Conservation (phyloP, 1,140 invertebrate species). For the Drosophila willistoni region DNA sequence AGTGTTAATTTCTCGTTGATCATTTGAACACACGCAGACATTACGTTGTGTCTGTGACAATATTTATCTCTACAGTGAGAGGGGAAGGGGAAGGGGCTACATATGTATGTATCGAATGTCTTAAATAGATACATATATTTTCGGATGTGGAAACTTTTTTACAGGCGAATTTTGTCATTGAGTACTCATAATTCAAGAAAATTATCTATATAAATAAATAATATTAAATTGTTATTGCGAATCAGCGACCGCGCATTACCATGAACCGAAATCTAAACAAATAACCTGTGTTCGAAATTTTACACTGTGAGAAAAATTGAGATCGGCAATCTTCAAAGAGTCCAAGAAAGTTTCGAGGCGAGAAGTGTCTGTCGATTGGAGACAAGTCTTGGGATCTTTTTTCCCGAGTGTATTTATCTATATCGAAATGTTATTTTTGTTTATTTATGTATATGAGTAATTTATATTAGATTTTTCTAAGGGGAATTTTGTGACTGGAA, state of each 20-base stretch:
- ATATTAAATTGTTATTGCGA: conserved; percentile 24
- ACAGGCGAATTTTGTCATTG: conserved; percentile 51
- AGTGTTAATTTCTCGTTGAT: conserved; percentile 10
- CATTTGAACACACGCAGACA: conserved; percentile 16
- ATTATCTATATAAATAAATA: conserved; percentile 60
- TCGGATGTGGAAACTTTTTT: conserved; percentile 44
- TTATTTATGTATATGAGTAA: conserved; percentile 12
- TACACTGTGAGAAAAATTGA: neutral
- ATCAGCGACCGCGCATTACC: conserved; percentile 34
- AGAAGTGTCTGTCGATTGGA: too few relatives aligned
- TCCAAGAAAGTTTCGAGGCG: too few relatives aligned
- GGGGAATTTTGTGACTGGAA: conserved; percentile 38
- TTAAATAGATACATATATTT: neutral
- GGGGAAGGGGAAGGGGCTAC: neutral
- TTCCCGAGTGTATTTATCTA: neutral
- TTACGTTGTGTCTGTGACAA: conserved; percentile 17
- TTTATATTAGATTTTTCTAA: conserved; percentile 21
- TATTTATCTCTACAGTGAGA: neutral
- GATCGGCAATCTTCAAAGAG: too few relatives aligned
- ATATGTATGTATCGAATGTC: neutral
- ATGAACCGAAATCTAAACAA: conserved; percentile 31
- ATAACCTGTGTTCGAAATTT: conserved; percentile 23
- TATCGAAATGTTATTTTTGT: conserved; percentile 6
- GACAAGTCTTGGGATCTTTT: neutral
- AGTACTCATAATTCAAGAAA: conserved; percentile 39